Conservation (phyloP, 2,888 invertebrate species). For the Thyatira batis region DNA sequence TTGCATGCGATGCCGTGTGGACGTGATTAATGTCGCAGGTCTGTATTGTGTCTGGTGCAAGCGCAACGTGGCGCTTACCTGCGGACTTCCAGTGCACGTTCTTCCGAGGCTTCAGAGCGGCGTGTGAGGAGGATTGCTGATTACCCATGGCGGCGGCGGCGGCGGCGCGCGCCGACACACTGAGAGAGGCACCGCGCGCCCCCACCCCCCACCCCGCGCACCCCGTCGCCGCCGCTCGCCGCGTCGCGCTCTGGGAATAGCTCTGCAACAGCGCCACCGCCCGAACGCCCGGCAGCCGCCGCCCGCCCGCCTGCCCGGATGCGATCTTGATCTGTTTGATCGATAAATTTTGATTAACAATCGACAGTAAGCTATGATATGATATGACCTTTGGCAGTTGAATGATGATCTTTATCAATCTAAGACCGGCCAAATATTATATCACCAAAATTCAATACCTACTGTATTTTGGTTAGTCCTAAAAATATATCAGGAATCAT, state of each 20-base stretch:
- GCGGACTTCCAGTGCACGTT: conserved; percentile 93
- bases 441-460: background rate
- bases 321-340: conserved; percentile 67
- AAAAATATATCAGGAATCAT: background rate
- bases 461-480: background rate
- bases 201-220: conserved; percentile 40
- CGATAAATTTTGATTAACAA: conserved; percentile 60
- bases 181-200: conserved; percentile 56
- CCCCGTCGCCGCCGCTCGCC: conserved; percentile 32
- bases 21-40: conserved; percentile 12
- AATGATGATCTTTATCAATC: conserved; percentile 11
- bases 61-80: conserved; percentile 81
- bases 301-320: conserved; percentile 50
- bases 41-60: conserved; percentile 18
- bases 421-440: background rate
- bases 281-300: too few relatives aligned
- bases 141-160: conserved; percentile 82
- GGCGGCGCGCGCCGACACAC: conserved; percentile 78
- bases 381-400: conserved; percentile 48
- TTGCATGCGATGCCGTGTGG: conserved; percentile 22
- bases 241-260: conserved; percentile 65
- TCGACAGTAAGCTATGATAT: conserved; percentile 26
- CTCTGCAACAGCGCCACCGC: conserved; percentile 47
- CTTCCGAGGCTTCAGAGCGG: conserved; percentile 84
- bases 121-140: conserved; percentile 75